Evolutionary conservation across 2,797 vertebrate species (phyloP).

Genomic region (Parauchenoglanis ngamensis): DNA sequence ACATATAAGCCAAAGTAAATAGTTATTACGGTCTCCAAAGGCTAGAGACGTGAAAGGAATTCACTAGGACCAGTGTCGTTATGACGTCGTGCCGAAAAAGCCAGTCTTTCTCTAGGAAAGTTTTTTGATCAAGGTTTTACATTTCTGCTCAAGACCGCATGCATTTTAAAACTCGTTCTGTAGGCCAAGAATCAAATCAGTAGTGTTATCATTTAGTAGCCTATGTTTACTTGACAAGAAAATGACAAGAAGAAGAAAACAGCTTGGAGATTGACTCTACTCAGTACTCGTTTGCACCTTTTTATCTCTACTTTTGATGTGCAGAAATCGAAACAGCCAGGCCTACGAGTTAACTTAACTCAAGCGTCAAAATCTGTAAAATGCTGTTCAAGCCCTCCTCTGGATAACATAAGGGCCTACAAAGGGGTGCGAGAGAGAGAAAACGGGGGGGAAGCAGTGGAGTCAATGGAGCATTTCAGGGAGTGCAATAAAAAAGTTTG

Average conservation of each 20-base stretch:
- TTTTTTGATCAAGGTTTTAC: constrained; percentile 14
- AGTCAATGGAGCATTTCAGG: constrained; percentile 27
- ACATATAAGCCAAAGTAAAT: constrained; percentile 77
- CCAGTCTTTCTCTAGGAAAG: constrained; percentile 48
- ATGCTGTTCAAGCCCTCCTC: not conserved
- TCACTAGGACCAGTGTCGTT: constrained; percentile 59
- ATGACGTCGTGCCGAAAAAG: constrained; percentile 16
- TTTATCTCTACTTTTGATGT: not conserved
- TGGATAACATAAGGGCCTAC: not conserved
- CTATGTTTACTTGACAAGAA: not conserved
- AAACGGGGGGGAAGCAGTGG: not conserved
- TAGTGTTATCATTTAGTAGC: not conserved
- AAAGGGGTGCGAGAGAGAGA: not conserved
- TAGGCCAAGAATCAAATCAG: not conserved
- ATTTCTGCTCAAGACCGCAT: not conserved
- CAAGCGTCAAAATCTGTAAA: not conserved
- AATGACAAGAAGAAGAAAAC: not conserved
- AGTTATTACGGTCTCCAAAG: constrained; percentile 77
- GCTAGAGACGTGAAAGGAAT: constrained; percentile 68
- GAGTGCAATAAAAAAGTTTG: constrained; percentile 27
- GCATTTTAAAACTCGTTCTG: constrained; percentile 2
- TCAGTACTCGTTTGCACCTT: not conserved
- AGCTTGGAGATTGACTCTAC: not conserved
- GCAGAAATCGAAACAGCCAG: not conserved
- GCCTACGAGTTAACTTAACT: not conserved